phyloP scores from a whole-genome alignment of 2,797 vertebrate genomes.

The Arctocebus calabarensis region DNA sequence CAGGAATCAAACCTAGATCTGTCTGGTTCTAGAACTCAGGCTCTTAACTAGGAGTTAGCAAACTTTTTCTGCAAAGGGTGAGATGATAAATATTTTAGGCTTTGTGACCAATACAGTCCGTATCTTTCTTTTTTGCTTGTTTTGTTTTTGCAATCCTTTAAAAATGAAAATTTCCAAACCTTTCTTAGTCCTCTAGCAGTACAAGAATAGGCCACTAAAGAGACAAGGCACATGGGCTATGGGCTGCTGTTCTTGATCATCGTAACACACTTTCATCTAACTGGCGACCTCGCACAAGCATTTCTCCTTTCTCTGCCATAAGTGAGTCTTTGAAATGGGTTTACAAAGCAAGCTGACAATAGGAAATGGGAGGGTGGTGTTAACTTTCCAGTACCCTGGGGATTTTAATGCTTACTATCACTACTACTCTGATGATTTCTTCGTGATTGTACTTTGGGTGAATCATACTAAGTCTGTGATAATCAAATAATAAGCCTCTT shows the following conservation, averaged over 20 bases:
- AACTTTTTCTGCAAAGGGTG: not conserved
- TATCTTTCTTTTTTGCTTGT: not conserved
- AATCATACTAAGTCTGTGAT: not conserved
- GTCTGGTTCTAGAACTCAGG: not conserved
- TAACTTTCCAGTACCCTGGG: not conserved
- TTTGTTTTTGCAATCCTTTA: not conserved
- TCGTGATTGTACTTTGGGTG: slow-evolving; percentile 20
- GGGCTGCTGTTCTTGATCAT: not conserved
- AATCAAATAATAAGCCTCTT: not conserved
- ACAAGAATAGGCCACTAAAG: not conserved
- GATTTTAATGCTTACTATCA: slow-evolving; percentile 1
- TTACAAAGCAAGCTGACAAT: not conserved
- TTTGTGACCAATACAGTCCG: not conserved
- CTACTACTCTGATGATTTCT: not conserved
- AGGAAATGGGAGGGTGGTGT: not conserved
- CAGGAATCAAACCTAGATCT: not conserved
- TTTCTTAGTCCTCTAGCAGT: not conserved
- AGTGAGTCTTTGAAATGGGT: not conserved
- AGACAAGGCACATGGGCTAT: not conserved
- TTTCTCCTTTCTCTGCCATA: not conserved
- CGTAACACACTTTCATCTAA: not conserved
- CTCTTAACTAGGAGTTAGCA: not conserved
- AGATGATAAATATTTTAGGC: not conserved
- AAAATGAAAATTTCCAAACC: not conserved
- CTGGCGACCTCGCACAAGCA: not conserved